Percentiles rank a stretch among this genome's conserved stretches.
These are phyloP conservation scores for Scalopus aquaticus DNA, from an alignment of 2,113 vertebrate species.

Conservation along the genomic window DNA sequence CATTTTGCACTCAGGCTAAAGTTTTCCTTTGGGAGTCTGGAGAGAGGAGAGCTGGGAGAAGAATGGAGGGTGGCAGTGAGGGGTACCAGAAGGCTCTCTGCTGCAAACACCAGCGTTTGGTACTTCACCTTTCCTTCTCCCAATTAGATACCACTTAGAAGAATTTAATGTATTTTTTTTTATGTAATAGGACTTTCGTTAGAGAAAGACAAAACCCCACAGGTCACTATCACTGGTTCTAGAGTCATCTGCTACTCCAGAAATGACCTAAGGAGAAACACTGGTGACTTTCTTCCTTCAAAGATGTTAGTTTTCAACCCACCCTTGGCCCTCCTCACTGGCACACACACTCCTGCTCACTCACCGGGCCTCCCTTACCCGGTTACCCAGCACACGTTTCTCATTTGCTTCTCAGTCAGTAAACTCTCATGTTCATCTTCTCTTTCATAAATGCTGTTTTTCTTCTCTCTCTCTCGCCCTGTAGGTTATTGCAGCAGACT, in stretches of 20 bases:
- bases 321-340: neutral
- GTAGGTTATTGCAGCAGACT: conserved; percentile 97
- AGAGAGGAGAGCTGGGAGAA: neutral
- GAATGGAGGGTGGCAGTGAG: neutral
- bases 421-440: conserved; percentile 66
- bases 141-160: neutral
- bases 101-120: neutral
- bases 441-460: conserved; percentile 82
- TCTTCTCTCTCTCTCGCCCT: conserved; percentile 82
- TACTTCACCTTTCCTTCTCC: neutral
- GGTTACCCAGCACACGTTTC: conserved; percentile 35
- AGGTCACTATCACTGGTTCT: neutral
- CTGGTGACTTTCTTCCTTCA: neutral
- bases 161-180: conserved; percentile 18
- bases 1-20: conserved; percentile 19
- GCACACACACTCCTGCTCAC: neutral
- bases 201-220: neutral
- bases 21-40: neutral
- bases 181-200: neutral
- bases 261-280: neutral
- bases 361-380: accelerated
- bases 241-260: neutral
- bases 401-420: conserved; percentile 35
- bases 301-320: neutral
- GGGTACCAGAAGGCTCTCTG: neutral